Conservation (phyloP, 1,140 invertebrate genomes). For the Drosophila burlai region DNA sequence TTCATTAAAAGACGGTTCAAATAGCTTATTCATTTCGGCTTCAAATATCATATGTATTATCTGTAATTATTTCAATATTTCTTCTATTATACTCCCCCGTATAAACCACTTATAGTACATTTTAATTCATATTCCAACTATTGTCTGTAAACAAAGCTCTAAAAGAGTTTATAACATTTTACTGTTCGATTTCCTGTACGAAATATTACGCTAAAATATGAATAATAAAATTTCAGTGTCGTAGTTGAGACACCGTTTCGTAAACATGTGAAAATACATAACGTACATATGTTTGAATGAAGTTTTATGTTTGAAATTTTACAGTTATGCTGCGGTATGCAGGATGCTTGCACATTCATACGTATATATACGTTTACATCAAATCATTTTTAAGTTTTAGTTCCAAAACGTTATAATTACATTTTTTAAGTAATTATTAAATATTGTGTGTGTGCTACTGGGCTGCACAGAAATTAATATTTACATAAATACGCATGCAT, state of each 20-base stretch:
- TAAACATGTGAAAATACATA: neutral
- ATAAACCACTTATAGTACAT: neutral
- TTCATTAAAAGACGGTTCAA: neutral
- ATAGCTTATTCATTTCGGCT: neutral
- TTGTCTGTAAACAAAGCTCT: neutral
- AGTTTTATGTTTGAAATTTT: neutral
- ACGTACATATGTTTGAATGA: neutral
- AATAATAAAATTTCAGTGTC: conserved; percentile 1
- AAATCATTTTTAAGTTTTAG: neutral
- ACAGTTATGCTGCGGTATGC: neutral
- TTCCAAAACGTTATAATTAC: neutral
- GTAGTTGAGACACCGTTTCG: neutral
- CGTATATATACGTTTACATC: neutral
- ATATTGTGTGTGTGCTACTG: neutral
- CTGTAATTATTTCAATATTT: neutral
- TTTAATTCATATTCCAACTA: conserved; percentile 2
- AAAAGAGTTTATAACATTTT: neutral
- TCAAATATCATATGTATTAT: neutral
- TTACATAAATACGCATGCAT: conserved; percentile 1
- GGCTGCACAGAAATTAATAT: neutral
- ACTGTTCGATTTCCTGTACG: neutral
- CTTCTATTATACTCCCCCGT: neutral
- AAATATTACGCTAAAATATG: conserved; percentile 1
- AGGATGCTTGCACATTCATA: neutral
- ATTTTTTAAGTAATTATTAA: neutral